phyloP scores from a whole-genome alignment of 1,140 invertebrate species.

The Drosophila setifemur region DNA sequence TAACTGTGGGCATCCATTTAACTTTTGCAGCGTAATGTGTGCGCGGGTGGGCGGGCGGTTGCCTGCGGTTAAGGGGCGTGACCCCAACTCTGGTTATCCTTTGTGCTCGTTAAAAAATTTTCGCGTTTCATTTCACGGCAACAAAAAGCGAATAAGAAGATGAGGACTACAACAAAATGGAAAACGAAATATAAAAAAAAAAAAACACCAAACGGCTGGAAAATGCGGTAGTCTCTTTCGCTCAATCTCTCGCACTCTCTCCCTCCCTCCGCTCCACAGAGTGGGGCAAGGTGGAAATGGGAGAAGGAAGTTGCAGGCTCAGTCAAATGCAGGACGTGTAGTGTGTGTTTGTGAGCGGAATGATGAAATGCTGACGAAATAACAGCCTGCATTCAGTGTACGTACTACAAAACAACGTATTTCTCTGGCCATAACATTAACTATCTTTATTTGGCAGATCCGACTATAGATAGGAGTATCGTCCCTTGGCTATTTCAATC shows the following conservation, averaged over 20 bases:
- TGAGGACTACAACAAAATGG: conserved; percentile 19
- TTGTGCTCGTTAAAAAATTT: conserved; percentile 78
- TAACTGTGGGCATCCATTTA: conserved; percentile 71
- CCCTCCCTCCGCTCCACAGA: conserved; percentile 4
- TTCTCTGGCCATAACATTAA: neutral
- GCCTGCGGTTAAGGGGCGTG: conserved; percentile 20
- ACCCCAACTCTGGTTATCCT: conserved; percentile 48
- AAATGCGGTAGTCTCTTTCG: conserved; percentile 57
- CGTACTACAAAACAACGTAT: too few relatives aligned
- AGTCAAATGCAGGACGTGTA: conserved; percentile 58
- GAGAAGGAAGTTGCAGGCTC: conserved; percentile 30
- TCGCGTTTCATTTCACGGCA: conserved; percentile 74
- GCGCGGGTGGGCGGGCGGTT: conserved; percentile 1
- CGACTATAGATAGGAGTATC: too few relatives aligned
- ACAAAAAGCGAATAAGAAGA: conserved; percentile 52
- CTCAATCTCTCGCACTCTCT: too few relatives aligned
- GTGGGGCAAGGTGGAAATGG: neutral
- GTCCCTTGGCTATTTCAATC: too few relatives aligned
- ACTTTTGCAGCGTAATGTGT: conserved; percentile 54
- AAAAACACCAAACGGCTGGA: conserved; percentile 40
- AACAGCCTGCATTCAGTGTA: conserved; percentile 41
- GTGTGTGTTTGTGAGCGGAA: conserved; percentile 17
- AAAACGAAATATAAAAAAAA: conserved; percentile 12
- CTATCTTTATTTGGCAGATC: neutral
- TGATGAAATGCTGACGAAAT: conserved; percentile 62